Base-by-base conservation (phyloP, 2,797 vertebrate genomes). In the Schizothorax lantsangensis region DNA sequence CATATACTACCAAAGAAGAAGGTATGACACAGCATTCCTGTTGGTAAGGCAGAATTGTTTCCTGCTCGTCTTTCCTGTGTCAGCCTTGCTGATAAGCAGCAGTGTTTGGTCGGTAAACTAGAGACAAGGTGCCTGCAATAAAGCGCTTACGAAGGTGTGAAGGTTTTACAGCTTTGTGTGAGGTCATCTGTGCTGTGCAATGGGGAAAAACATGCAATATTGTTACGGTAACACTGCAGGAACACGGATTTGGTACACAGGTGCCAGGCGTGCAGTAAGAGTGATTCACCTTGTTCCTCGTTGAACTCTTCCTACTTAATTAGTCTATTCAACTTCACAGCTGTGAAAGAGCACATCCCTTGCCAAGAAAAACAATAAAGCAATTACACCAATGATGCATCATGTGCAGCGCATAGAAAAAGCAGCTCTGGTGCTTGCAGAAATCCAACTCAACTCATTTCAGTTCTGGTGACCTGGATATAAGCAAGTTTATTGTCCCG, bases 161-260 rank as follows among this genome's bases (percentile, higher is more conserved):
- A 84, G 74, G 68, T 92, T 93, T 95, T 92, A 95, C 90, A 66
- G 84, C 88, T 91, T 88, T 36, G 89, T 82, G 77, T 86, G 85
- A 92, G 86, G 83, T 80, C 57, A 59, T 91, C 90, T 89, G 73
- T 52, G 26, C 40, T n/a, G 33, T 69, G 85, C 93, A 88, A 88
- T 83, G 75, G 75, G 87, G 81, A 77, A 81, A 86, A 88, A 87
- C 69, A 74, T 89, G 89, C 85, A 89, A 86, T 88, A 88, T 89
- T 82, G 86, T 94, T 94, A 93, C 91, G 2, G 86, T 93, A 92
- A 93, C 86, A 66, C 93, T 93, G 90, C 90, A 91, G 92, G 89
- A 80, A 88, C 81, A 88, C 33, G 4, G 79, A 89, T 92, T 91
- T 91, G 92, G 89, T 90, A 89, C 71, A 82, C 89, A 88, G 90